Conservation (phyloP, 2,888 invertebrate species). For the Lepidocyrtinus sp. region DNA sequence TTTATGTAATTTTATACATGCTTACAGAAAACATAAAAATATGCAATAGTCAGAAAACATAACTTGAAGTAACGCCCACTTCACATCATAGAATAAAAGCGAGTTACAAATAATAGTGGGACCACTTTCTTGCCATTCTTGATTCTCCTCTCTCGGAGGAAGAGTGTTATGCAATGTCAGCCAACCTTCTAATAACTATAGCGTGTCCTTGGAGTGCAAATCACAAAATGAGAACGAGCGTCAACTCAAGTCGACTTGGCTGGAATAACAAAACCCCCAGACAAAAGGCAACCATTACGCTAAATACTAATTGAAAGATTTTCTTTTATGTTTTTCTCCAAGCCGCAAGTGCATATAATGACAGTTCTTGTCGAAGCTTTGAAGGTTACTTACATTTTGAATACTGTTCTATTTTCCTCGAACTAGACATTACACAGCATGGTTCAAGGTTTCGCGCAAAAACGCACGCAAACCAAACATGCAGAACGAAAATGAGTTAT, state of each 20-base stretch:
- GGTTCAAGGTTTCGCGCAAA: no score
- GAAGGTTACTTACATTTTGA: no score
- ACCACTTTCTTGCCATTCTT: not conserved
- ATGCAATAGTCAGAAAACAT: not conserved
- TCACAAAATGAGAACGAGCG: not conserved
- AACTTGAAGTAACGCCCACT: conserved; percentile 32
- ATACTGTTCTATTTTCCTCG: no score
- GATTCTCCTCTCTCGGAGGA: not conserved
- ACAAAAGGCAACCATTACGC: not conserved
- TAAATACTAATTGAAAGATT: not conserved
- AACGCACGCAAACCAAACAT: no score
- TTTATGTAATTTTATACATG: not conserved
- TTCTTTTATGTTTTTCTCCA: not conserved
- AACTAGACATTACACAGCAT: no score
- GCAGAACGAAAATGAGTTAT: no score
- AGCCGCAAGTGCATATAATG: not conserved
- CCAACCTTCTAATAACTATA: not conserved
- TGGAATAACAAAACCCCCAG: not conserved
- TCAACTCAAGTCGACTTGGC: not conserved
- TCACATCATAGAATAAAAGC: conserved; percentile 10
- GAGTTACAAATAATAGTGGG: not conserved
- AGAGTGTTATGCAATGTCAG: not conserved
- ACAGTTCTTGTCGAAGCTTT: not conserved
- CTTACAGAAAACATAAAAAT: conserved; percentile 1
- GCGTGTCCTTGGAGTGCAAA: not conserved